These are phyloP conservation scores for Caenorhabditis tropicalis DNA, from an alignment of 1,140 invertebrate species.

Conservation along the genomic window DNA sequence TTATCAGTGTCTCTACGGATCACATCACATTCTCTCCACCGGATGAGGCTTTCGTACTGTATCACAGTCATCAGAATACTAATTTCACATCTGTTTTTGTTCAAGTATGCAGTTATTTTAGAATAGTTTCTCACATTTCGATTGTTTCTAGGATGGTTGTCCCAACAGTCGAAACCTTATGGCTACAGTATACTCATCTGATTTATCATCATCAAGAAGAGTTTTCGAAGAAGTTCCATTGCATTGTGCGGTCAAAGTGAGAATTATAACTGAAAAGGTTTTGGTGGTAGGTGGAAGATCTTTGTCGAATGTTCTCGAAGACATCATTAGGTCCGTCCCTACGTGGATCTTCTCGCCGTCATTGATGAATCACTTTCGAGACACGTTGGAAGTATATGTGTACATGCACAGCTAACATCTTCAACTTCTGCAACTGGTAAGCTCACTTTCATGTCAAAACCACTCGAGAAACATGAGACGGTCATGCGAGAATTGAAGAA, in stretches of 20 bases:
- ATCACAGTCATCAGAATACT: slow-evolving; percentile 26
- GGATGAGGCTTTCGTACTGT: slow-evolving; percentile 2
- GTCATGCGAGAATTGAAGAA: neutral
- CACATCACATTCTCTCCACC: slow-evolving; percentile 32
- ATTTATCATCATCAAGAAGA: neutral
- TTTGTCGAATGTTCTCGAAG: too few species aligned
- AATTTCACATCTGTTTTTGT: slow-evolving; percentile 32
- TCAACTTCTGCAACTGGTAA: slow-evolving; percentile 47
- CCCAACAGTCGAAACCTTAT: slow-evolving; percentile 37
- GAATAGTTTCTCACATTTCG: too few species aligned
- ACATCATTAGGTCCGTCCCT: slow-evolving; percentile 58
- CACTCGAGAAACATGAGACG: neutral
- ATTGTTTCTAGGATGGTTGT: neutral
- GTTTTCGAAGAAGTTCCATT: slow-evolving; percentile 31
- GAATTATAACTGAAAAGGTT: slow-evolving; percentile 10
- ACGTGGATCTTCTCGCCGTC: slow-evolving; percentile 55
- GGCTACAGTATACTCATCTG: slow-evolving; percentile 16
- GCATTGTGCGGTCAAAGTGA: slow-evolving; percentile 16
- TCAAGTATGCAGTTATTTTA: neutral
- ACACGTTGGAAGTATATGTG: slow-evolving; percentile 44
- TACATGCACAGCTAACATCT: slow-evolving; percentile 53
- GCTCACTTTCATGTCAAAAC: slow-evolving; percentile 9
- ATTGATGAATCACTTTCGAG: slow-evolving; percentile 50
- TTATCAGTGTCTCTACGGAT: neutral
- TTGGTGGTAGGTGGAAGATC: neutral